Percentiles rank a stretch among this genome's conserved stretches.
phyloP scores from a whole-genome alignment of 2,113 vertebrate species.

The Ascaphus truei region DNA sequence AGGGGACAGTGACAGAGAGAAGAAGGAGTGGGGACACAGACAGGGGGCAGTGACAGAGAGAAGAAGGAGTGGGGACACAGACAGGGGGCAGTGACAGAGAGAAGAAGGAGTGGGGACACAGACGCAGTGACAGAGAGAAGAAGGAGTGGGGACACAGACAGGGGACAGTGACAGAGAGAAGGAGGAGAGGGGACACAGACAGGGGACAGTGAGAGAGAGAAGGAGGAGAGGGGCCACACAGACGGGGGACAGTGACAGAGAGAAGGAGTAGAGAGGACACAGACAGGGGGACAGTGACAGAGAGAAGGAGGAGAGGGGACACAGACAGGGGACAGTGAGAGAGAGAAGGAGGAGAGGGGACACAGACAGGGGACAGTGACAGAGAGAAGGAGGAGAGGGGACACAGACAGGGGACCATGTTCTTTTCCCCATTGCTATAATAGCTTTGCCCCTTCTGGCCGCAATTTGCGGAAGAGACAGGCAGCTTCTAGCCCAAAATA shows the following conservation, averaged over 20 bases:
- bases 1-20: background rate
- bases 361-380: too few relatives aligned
- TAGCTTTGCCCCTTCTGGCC: too few relatives aligned
- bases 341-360: background rate
- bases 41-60: background rate
- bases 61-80: background rate
- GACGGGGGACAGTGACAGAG: background rate
- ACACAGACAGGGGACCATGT: too few relatives aligned
- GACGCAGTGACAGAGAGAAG: background rate
- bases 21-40: background rate
- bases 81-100: too few relatives aligned
- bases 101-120: background rate
- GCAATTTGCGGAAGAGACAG: too few relatives aligned
- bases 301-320: background rate
- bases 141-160: background rate
- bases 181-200: background rate
- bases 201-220: background rate
- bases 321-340: background rate
- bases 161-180: too few relatives aligned
- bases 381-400: too few relatives aligned
- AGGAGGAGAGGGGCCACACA: background rate
- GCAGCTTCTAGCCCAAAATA: too few relatives aligned
- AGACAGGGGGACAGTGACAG: too few relatives aligned
- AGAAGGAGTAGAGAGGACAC: background rate
- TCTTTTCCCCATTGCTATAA: too few relatives aligned